Percentiles rank a stretch among this genome's conserved stretches.
These are phyloP conservation scores for Sinella curviseta DNA, from an alignment of 1,140 invertebrate species.

Conservation along the genomic window DNA sequence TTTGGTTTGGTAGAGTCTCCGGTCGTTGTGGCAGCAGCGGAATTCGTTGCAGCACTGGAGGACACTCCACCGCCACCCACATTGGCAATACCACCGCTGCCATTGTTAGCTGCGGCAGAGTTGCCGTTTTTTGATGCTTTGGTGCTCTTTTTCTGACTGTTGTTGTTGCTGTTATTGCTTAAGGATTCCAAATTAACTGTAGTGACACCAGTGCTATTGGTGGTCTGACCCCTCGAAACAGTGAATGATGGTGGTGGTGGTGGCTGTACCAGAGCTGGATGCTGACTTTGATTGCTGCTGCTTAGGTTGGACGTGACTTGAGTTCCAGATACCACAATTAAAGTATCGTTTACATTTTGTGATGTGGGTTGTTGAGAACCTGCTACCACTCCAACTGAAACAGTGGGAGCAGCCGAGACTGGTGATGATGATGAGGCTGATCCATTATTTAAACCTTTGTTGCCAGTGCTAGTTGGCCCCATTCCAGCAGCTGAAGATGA, in stretches of 20 bases:
- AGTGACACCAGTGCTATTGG: slow-evolving; percentile 9
- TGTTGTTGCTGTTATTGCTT: slow-evolving; percentile 16
- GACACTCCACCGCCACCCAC: not conserved
- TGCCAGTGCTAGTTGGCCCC: slow-evolving; percentile 1
- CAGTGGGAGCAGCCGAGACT: slow-evolving; percentile 31
- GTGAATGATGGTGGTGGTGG: slow-evolving; percentile 40
- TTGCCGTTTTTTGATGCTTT: not conserved
- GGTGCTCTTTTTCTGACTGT: not conserved
- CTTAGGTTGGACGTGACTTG: slow-evolving; percentile 11
- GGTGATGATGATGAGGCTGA: slow-evolving; percentile 38
- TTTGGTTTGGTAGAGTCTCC: slow-evolving; percentile 35
- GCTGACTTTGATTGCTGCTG: slow-evolving; percentile 47
- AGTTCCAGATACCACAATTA: slow-evolving; percentile 9
- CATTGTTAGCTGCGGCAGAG: not conserved
- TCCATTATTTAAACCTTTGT: slow-evolving; percentile 1
- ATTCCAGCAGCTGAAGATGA: slow-evolving; percentile 2
- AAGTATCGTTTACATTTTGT: not conserved
- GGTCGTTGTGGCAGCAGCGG: not conserved
- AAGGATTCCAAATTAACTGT: not conserved
- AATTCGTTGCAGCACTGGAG: not conserved
- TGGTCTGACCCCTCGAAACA: slow-evolving; percentile 29
- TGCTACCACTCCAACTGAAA: slow-evolving; percentile 13
- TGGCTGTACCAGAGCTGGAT: slow-evolving; percentile 45
- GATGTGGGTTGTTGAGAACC: slow-evolving; percentile 6
- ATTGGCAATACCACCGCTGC: not conserved